phyloP scores from a whole-genome alignment of 2,888 invertebrate genomes.

The Cheiracanthium punctorium region DNA sequence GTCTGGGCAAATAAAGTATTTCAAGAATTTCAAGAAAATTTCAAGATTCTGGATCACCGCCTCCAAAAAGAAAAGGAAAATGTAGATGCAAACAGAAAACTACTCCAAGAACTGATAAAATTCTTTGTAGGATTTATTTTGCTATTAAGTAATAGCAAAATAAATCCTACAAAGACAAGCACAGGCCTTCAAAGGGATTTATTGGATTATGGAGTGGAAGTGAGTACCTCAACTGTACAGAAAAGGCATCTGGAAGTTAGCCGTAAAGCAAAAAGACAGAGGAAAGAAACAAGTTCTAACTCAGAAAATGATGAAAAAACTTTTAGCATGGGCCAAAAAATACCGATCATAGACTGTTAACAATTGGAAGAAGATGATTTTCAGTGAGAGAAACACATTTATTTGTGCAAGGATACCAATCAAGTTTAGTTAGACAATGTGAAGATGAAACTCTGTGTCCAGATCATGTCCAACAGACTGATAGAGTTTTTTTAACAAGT shows the following conservation, averaged over 20 bases:
- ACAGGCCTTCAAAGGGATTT: background rate
- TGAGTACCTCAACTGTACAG: background rate
- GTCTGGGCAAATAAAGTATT: background rate
- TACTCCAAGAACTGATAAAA: background rate
- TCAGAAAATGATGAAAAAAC: background rate
- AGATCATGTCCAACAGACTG: background rate
- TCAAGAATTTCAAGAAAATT: background rate
- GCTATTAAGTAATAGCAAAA: background rate
- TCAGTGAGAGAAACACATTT: conserved; percentile 6
- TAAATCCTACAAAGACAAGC: background rate
- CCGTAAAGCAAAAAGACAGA: background rate
- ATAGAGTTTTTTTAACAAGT: background rate
- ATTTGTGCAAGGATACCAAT: background rate
- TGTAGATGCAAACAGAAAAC: background rate
- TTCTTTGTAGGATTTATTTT: too few relatives aligned
- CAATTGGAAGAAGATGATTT: background rate
- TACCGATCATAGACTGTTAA: background rate
- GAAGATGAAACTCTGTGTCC: background rate
- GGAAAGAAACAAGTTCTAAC: background rate
- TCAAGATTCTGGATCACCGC: background rate
- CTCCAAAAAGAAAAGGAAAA: conserved; percentile 9
- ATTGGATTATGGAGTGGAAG: background rate
- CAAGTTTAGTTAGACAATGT: background rate
- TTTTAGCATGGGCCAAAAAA: background rate
- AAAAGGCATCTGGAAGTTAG: background rate